Evolutionary conservation across 2,888 invertebrate genomes (phyloP).

Genomic region (Trissoscelio sp.): DNA sequence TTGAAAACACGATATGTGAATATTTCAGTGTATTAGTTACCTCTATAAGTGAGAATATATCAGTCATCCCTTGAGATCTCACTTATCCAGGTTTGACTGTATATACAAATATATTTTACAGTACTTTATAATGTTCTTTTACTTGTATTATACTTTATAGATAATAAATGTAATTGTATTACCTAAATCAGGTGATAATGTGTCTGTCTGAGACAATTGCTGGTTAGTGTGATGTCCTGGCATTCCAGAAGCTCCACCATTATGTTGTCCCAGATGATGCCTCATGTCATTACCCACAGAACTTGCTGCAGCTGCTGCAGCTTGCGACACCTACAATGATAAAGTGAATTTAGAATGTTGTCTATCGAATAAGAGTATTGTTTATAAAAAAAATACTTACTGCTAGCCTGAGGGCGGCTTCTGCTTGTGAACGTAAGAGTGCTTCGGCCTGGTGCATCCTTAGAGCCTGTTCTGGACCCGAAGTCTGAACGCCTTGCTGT

Average conservation of each 20-base stretch:
- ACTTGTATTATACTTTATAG: no score
- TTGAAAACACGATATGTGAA: no score
- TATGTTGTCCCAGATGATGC: constrained; percentile 82
- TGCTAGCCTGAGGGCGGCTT: constrained; percentile 92
- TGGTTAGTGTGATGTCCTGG: constrained; percentile 82
- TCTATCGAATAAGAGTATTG: not conserved
- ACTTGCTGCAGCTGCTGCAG: constrained; percentile 80
- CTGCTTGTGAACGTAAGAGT: constrained; percentile 92
- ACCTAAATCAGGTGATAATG: constrained; percentile 82
- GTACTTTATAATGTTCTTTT: no score
- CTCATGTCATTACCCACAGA: constrained; percentile 83
- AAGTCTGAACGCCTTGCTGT: constrained; percentile 80
- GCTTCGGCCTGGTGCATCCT: constrained; percentile 91
- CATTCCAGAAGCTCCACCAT: constrained; percentile 80
- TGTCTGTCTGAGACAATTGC: constrained; percentile 81
- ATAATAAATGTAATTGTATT: not conserved
- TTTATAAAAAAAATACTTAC: constrained; percentile 83
- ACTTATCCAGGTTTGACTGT: no score
- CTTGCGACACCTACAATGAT: constrained; percentile 81
- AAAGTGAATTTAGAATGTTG: not conserved
- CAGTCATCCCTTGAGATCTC: no score
- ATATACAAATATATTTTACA: no score
- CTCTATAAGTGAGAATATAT: no score
- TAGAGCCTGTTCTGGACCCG: constrained; percentile 84
- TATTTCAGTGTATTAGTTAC: no score